Conservation (phyloP, 2,888 invertebrate genomes). For the Elegia similella region DNA sequence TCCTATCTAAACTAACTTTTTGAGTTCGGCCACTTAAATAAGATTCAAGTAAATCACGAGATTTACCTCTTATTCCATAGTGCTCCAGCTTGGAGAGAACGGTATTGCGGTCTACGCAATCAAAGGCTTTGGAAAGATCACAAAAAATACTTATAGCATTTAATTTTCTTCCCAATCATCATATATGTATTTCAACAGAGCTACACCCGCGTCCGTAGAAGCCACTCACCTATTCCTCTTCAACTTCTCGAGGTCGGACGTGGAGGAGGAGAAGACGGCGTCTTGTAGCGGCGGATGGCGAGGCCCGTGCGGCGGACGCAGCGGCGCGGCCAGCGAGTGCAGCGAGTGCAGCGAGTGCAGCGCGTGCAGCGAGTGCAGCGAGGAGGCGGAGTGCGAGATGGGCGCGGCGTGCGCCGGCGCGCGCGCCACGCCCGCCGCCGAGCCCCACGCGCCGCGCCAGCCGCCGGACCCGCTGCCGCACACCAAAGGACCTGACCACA, state of each 20-base stretch:
- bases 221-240: constrained; percentile 49
- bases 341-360: constrained; percentile 26
- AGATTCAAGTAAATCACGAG: too few species aligned
- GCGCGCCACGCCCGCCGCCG: neutral
- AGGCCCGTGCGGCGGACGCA: constrained; percentile 1
- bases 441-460: constrained; percentile 24
- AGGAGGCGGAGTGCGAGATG: constrained; percentile 17
- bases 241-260: constrained; percentile 61
- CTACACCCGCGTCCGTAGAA: too few species aligned
- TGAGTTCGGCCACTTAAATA: too few species aligned
- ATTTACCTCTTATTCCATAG: too few species aligned
- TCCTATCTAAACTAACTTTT: too few species aligned
- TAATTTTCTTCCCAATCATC: too few species aligned
- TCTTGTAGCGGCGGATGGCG: constrained; percentile 38
- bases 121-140: too few species aligned
- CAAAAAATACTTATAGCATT: too few species aligned
- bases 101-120: too few species aligned
- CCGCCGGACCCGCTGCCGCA: constrained; percentile 31
- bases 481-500: constrained; percentile 28
- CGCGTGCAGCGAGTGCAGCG: constrained; percentile 12
- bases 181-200: too few species aligned
- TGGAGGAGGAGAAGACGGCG: constrained; percentile 55
- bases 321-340: constrained; percentile 21
- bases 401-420: constrained; percentile 18
- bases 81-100: too few species aligned